Evolutionary conservation across 2,888 invertebrate species (phyloP), one percentile per base, ranked within the genome.

Genomic region (Ormyrus thymus): DNA sequence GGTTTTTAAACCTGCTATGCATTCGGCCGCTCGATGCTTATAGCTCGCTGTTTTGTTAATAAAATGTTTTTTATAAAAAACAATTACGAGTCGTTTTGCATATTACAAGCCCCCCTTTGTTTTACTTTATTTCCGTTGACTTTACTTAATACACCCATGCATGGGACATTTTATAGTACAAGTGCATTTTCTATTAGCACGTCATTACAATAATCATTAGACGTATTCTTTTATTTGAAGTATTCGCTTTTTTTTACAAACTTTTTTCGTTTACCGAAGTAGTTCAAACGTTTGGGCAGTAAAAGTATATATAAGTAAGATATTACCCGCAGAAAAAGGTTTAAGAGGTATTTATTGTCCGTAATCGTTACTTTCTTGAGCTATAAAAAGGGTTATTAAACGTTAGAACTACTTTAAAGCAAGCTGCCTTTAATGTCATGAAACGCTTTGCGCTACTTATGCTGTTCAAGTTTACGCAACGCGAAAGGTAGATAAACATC

Each of bases 21-120:
- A 79, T 76, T 72, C 53, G 59, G 48, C 51, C 65, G 80, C 74
- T 80, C 76, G 58, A 76, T 73, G 76, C 74, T 77, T 78, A 78
- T 78, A 80, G 80, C 61, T 80, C 68, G 80, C 75, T 61, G 43
- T 78, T 29, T 80, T 80, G 80, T 80, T 80, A 80, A 80, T 80
- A 78, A 80, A 80, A 80, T 70, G 75, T 5, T 75, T 71, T 80
- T 75, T 65, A 66, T 70, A 46, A 69, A 80, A 74, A 77, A 77
- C 69, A 71, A 15, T 53, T 59, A 65, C 9, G 65, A 77, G 76
- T 80, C 76, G 79, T 79, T 76, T 76, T 76, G 76, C 80, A 80
- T 80, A 61, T 43, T 59, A 58, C 13, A 43, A 70, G 6, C 62
- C 53, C 72, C 73, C 51, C 62, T 76, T 64, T 58, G 51, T 50